phyloP scores from a whole-genome alignment of 2,113 vertebrate genomes.

The Centrocercus urophasianus region DNA sequence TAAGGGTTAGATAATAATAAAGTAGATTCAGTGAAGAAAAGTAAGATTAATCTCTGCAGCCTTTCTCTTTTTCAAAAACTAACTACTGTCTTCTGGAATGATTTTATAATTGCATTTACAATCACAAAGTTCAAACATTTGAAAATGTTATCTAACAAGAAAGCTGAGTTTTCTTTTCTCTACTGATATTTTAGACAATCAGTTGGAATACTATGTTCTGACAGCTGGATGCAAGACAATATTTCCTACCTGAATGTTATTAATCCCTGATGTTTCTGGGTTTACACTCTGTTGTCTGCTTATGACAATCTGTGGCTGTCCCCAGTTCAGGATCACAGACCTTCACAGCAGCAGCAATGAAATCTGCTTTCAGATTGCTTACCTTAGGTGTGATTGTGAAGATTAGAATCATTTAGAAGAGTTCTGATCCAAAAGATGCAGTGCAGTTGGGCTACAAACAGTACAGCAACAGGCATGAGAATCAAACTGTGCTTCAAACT shows the following conservation, averaged over 20 bases:
- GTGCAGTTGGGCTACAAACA: neutral
- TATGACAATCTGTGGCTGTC: neutral
- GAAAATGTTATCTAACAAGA: neutral
- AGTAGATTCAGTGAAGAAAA: constrained; percentile 10
- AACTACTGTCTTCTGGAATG: neutral
- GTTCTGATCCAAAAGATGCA: neutral
- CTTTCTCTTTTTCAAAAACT: neutral
- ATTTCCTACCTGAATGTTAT: neutral
- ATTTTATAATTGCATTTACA: neutral
- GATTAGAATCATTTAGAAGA: neutral
- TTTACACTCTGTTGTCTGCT: neutral
- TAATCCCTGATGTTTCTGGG: neutral
- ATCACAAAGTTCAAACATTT: neutral
- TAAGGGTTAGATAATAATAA: constrained; percentile 9
- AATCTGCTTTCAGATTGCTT: neutral
- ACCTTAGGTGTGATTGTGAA: neutral
- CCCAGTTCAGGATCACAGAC: neutral
- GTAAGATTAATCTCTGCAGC: neutral
- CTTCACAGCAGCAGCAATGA: neutral
- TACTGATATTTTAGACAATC: neutral
- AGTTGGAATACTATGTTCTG: neutral
- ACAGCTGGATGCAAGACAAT: neutral
- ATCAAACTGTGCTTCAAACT: neutral
- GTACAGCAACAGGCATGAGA: neutral
- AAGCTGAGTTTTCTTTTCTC: neutral